Conservation (phyloP, 1,140 invertebrate species). For the Arion vulgaris region DNA sequence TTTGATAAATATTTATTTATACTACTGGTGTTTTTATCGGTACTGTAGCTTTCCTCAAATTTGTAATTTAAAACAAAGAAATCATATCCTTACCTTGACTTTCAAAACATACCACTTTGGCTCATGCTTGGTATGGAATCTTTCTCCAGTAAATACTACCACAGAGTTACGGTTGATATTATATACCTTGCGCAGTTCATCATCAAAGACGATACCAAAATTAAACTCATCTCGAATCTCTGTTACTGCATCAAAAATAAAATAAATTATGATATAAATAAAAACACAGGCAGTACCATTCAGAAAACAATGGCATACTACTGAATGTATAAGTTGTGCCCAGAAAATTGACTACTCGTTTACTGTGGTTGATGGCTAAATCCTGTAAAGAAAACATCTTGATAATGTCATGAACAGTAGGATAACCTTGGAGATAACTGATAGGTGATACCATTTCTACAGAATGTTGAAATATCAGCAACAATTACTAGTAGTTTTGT, state of each 20-base stretch:
- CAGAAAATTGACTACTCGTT: too few relatives aligned
- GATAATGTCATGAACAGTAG: too few relatives aligned
- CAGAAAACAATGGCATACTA: neutral
- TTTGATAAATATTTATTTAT: too few relatives aligned
- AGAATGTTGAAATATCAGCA: too few relatives aligned
- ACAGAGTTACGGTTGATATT: constrained; percentile 74
- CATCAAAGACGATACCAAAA: constrained; percentile 59
- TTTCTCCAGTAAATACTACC: constrained; percentile 75
- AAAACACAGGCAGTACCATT: neutral
- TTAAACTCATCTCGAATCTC: constrained; percentile 72
- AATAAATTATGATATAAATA: neutral
- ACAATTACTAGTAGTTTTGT: too few relatives aligned
- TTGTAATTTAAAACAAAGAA: neutral
- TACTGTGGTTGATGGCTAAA: too few relatives aligned
- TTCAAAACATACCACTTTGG: constrained; percentile 68
- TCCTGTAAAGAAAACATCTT: too few relatives aligned
- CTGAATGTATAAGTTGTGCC: too few relatives aligned
- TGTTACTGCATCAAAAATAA: constrained; percentile 69
- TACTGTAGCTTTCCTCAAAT: too few relatives aligned
- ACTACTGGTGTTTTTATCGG: too few relatives aligned
- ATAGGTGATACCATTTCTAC: too few relatives aligned
- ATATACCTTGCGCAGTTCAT: constrained; percentile 64
- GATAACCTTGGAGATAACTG: too few relatives aligned
- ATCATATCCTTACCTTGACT: constrained; percentile 47
- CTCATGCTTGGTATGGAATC: constrained; percentile 77